Percentiles rank a stretch among this genome's conserved stretches.
Evolutionary conservation across 1,140 invertebrate genomes (phyloP).

Genomic region (Habropoda laboriosa): DNA sequence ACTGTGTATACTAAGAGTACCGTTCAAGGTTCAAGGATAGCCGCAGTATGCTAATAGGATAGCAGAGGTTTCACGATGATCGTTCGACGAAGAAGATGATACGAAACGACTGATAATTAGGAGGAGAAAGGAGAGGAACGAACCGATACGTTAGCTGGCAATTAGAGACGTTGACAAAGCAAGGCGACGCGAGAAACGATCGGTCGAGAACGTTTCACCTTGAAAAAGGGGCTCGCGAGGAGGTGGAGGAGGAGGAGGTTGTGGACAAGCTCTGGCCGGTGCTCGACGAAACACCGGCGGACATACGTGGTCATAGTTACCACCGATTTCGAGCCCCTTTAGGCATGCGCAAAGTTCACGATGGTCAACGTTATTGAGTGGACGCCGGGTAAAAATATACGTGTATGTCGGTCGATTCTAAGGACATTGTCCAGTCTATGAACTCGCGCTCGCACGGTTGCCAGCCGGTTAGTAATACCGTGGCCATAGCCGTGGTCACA

Average conservation of each 20-base stretch:
- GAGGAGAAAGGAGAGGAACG: no score
- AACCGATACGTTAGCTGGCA: no score
- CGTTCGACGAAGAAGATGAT: no score
- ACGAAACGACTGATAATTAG: no score
- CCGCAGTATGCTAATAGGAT: background rate
- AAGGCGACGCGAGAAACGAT: background rate
- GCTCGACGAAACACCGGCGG: slow-evolving; percentile 18
- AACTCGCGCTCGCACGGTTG: slow-evolving; percentile 47
- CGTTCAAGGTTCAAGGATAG: no score
- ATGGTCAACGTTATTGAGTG: slow-evolving; percentile 80
- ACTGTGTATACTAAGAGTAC: no score
- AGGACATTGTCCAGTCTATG: slow-evolving; percentile 75
- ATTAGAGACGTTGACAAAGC: background rate
- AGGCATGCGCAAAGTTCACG: slow-evolving; percentile 75
- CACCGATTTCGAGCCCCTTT: slow-evolving; percentile 46
- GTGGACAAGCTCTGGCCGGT: slow-evolving; percentile 27
- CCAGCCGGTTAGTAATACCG: slow-evolving; percentile 62
- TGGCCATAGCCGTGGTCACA: slow-evolving; percentile 48
- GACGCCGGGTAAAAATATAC: slow-evolving; percentile 72
- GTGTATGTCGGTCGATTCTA: slow-evolving; percentile 71
- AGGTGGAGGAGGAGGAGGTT: slow-evolving; percentile 16
- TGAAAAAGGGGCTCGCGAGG: slow-evolving; percentile 50
- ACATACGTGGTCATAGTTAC: slow-evolving; percentile 43
- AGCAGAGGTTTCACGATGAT: no score
- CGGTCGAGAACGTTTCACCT: slow-evolving; percentile 32